Percentiles rank a stretch among this genome's conserved stretches.
Conservation (phyloP, 2,797 vertebrate species). For the Cyprinodon diabolis region DNA sequence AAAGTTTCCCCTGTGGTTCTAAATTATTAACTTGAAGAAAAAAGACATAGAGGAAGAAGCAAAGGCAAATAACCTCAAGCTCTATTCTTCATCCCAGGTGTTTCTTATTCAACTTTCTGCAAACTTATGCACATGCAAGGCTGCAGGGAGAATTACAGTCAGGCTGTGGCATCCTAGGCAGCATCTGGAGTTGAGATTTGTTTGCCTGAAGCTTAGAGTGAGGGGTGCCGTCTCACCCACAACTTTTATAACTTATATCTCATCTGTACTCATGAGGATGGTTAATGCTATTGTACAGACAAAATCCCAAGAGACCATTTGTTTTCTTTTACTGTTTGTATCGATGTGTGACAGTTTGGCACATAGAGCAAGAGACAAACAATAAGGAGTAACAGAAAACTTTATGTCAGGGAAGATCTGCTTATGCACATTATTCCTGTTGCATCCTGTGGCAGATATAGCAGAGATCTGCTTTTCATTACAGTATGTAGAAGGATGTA, state of each 20-base stretch:
- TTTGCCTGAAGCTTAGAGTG: slow-evolving; percentile 45
- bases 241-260: slow-evolving; percentile 48
- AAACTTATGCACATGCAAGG: slow-evolving; percentile 21
- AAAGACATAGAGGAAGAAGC: slow-evolving; percentile 18
- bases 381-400: slow-evolving; percentile 27
- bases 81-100: slow-evolving; percentile 64
- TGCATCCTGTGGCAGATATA: slow-evolving; percentile 41
- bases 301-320: slow-evolving; percentile 48
- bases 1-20: slow-evolving; percentile 3
- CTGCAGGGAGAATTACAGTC: slow-evolving; percentile 57
- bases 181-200: slow-evolving; percentile 69
- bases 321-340: slow-evolving; percentile 40
- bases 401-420: slow-evolving; percentile 26
- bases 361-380: slow-evolving; percentile 29
- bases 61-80: slow-evolving; percentile 60
- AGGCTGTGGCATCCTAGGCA: slow-evolving; percentile 70
- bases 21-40: slow-evolving; percentile 37
- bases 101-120: slow-evolving; percentile 62
- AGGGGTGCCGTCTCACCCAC: slow-evolving; percentile 40
- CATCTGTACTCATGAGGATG: slow-evolving; percentile 25
- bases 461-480: slow-evolving; percentile 68
- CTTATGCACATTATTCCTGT: slow-evolving; percentile 34
- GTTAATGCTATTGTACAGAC: slow-evolving; percentile 31
- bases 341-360: slow-evolving; percentile 26
- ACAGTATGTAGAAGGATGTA: slow-evolving; percentile 49